phyloP scores from a whole-genome alignment of 2,888 invertebrate species.

The Sabatieria punctata region DNA sequence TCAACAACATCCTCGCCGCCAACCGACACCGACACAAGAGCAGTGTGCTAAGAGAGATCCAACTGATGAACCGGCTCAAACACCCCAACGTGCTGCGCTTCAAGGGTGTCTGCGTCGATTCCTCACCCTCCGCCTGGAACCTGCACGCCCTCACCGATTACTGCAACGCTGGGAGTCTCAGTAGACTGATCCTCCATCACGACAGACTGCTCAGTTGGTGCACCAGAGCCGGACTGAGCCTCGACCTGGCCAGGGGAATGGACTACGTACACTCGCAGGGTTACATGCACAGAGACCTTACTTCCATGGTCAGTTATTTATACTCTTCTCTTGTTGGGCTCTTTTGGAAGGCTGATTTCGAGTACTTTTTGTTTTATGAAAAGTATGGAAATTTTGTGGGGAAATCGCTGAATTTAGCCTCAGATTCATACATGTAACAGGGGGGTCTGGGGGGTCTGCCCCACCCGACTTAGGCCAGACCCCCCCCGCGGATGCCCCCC shows the following conservation, averaged over 20 bases:
- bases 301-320: conserved; percentile 57
- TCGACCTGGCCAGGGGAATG: conserved; percentile 77
- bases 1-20: too few species aligned
- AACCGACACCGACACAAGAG: background rate
- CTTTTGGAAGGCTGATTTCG: background rate
- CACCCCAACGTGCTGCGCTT: conserved; percentile 85
- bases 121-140: conserved; percentile 13
- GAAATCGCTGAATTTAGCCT: too few species aligned
- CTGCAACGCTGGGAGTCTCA: conserved; percentile 81
- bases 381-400: too few species aligned
- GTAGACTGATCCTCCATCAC: conserved; percentile 61
- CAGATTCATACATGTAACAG: too few species aligned
- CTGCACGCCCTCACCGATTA: conserved; percentile 42
- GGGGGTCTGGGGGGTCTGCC: too few species aligned
- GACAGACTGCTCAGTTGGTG: conserved; percentile 52
- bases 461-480: too few species aligned
- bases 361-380: background rate
- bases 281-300: conserved; percentile 84
- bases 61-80: conserved; percentile 82
- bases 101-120: conserved; percentile 18
- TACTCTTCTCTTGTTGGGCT: too few species aligned
- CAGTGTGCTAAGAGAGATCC: conserved; percentile 40
- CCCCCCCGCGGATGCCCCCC: too few species aligned
- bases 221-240: conserved; percentile 60
- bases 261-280: conserved; percentile 76